phyloP scores from a whole-genome alignment of 2,113 vertebrate genomes.

The Zosterops hypoxanthus region DNA sequence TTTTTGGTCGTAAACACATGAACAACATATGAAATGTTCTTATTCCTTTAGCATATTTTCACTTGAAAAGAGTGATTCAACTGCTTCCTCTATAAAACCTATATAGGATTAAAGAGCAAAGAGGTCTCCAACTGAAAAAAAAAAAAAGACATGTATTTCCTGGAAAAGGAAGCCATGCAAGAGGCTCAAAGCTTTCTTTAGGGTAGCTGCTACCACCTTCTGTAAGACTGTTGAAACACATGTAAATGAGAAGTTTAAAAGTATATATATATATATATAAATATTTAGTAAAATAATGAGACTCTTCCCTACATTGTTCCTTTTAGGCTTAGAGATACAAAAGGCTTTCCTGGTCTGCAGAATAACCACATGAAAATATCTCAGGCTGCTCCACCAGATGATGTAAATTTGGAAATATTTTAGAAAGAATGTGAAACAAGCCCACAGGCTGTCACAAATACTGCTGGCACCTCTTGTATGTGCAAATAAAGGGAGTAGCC shows the following conservation, averaged over 20 bases:
- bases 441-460: not conserved
- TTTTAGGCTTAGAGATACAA: not conserved
- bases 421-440: not conserved
- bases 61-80: not conserved
- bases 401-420: constrained; percentile 8
- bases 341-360: not conserved
- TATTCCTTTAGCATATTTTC: constrained; percentile 16
- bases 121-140: not conserved
- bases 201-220: constrained; percentile 64
- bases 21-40: constrained; percentile 21
- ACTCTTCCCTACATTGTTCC: not conserved
- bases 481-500: not conserved
- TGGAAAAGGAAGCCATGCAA: not conserved
- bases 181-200: constrained; percentile 29
- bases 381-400: not conserved
- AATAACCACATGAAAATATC: not conserved
- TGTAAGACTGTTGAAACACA: constrained; percentile 62
- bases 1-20: constrained; percentile 48
- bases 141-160: not conserved
- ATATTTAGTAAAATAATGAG: not conserved
- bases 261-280: not conserved
- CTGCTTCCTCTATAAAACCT: not conserved
- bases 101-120: not conserved
- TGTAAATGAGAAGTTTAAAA: constrained; percentile 31
- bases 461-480: not conserved